Percentiles rank a stretch among this genome's conserved stretches.
phyloP scores from a whole-genome alignment of 2,888 invertebrate genomes.

The Eupithecia exiguata region DNA sequence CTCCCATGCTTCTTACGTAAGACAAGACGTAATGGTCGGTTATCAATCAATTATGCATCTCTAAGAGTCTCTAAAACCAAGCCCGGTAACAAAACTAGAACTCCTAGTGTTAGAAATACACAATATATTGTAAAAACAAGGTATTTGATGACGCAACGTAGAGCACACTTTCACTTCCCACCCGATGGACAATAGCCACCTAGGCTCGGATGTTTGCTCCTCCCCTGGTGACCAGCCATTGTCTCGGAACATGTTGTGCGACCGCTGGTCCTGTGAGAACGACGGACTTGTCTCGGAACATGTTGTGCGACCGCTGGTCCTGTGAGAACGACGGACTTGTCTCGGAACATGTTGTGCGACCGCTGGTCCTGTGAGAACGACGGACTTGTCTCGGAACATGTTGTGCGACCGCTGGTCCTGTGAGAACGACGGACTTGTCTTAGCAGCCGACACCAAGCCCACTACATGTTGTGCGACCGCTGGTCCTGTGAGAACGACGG shows the following conservation, averaged over 20 bases:
- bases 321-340: not conserved
- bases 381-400: not conserved
- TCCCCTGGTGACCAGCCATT: conserved; percentile 23
- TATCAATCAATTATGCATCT: not conserved
- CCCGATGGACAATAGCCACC: conserved; percentile 34
- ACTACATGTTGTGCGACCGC: too few species aligned
- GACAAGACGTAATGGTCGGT: not conserved
- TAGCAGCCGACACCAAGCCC: not conserved
- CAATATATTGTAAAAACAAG: conserved; percentile 45
- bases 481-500: too few species aligned
- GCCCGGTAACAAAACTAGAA: not conserved
- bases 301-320: conserved; percentile 17
- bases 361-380: too few species aligned
- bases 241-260: too few species aligned
- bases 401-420: conserved; percentile 12
- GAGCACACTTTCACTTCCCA: conserved; percentile 47
- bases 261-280: too few species aligned
- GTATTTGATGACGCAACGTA: conserved; percentile 44
- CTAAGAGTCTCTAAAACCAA: not conserved
- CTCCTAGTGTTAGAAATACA: not conserved
- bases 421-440: not conserved
- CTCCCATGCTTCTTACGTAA: not conserved
- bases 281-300: not conserved
- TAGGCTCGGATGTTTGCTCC: conserved; percentile 25
- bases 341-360: not conserved